Percentiles rank a stretch among this genome's conserved stretches.
These are phyloP conservation scores for Acrocyrtus sp. DNA, from an alignment of 2,888 invertebrate genomes.

Conservation along the genomic window DNA sequence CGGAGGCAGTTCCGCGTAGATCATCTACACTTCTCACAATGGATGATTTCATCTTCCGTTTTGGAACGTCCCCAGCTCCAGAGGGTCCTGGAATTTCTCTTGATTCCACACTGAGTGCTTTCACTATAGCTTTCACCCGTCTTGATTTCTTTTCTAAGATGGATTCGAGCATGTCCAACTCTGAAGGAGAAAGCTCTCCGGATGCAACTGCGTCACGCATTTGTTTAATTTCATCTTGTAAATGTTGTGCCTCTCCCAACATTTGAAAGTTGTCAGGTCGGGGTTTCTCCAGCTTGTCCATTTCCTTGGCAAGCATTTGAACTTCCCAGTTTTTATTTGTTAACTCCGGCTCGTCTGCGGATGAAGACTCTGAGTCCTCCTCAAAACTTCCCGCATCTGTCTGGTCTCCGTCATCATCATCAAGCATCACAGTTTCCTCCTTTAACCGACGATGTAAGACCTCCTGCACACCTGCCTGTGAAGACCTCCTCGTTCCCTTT, in stretches of 20 bases:
- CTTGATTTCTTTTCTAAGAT: slow-evolving; percentile 61
- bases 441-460: slow-evolving; percentile 33
- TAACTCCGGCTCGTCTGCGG: slow-evolving; percentile 42
- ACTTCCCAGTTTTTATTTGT: slow-evolving; percentile 74
- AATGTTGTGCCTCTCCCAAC: slow-evolving; percentile 58
- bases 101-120: slow-evolving; percentile 63
- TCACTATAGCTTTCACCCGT: slow-evolving; percentile 61
- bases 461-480: slow-evolving; percentile 28
- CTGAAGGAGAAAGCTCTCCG: slow-evolving; percentile 62
- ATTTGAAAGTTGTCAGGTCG: slow-evolving; percentile 61
- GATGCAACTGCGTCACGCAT: slow-evolving; percentile 61
- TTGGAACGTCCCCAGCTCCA: slow-evolving; percentile 2
- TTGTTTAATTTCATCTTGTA: slow-evolving; percentile 63
- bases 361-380: slow-evolving; percentile 45
- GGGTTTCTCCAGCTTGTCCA: slow-evolving; percentile 68
- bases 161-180: slow-evolving; percentile 64
- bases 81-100: slow-evolving; percentile 8
- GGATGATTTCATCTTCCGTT: slow-evolving; percentile 5
- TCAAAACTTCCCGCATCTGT: slow-evolving; percentile 13
- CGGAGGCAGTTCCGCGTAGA: slow-evolving; percentile 25
- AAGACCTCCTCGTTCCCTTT: slow-evolving; percentile 15
- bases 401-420: slow-evolving; percentile 53
- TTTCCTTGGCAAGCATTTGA: slow-evolving; percentile 79
- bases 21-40: slow-evolving; percentile 59
- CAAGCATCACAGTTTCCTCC: slow-evolving; percentile 35